Evolutionary conservation across 2,113 vertebrate species (phyloP).

Genomic region (Murina feae): DNA sequence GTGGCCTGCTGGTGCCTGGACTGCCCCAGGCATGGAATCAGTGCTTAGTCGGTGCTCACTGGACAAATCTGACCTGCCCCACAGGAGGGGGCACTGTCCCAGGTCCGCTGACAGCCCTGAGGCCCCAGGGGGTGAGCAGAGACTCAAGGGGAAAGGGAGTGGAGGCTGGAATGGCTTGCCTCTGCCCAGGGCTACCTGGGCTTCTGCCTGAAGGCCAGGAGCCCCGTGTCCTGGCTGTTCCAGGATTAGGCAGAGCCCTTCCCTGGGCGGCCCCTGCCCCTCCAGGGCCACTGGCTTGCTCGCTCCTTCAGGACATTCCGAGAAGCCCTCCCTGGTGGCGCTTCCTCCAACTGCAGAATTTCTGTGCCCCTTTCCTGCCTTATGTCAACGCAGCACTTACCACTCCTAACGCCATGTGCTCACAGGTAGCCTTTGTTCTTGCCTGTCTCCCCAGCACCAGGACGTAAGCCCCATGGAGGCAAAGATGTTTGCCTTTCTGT

Average conservation of each 20-base stretch:
- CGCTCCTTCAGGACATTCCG: background rate
- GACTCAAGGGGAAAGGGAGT: too few relatives aligned
- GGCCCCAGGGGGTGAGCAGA: background rate
- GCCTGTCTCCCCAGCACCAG: background rate
- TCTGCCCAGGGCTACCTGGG: background rate
- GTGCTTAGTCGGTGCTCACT: background rate
- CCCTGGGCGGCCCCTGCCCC: background rate
- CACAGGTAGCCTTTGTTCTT: background rate
- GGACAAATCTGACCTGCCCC: background rate
- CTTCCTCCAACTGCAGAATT: too few relatives aligned
- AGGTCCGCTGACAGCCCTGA: background rate
- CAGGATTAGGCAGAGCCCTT: background rate
- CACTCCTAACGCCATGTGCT: accelerated
- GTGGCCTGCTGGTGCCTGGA: background rate
- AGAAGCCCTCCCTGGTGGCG: background rate
- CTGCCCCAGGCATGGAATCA: background rate
- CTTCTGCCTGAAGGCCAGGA: background rate
- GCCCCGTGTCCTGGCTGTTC: background rate
- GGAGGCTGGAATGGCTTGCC: background rate
- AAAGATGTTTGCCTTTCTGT: background rate
- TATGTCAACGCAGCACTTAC: background rate
- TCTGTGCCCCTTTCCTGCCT: background rate
- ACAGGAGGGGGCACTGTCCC: background rate
- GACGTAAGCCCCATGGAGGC: background rate
- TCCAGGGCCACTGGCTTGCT: background rate